Base-by-base conservation (phyloP, 2,888 invertebrate species). In the Nasonovia ribisnigri region DNA sequence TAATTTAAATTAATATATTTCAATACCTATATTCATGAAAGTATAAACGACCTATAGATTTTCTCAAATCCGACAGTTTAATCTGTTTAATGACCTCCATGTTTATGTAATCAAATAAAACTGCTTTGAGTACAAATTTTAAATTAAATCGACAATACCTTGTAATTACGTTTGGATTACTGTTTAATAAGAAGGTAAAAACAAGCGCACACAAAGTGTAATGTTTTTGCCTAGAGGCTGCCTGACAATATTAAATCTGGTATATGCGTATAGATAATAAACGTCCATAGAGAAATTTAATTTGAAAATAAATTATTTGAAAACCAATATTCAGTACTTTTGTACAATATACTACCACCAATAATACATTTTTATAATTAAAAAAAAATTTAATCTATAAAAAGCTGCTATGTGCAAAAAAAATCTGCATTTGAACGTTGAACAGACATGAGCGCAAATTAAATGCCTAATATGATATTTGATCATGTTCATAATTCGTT, bases 151-250 rank as follows among this genome's bases (percentile, higher is more conserved):
- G 36, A 48, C 11, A 77, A 90, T 77, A 90, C 26, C 48, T 77
- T n/a, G 26, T 90, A 90, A 90, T 90, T 90, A 90, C 42, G 26
- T 51, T 90, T 77, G 42, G 13, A 90, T 77, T 77, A 90, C 48
- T 36, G 77, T 90, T 90, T 48, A 90, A 90, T 77, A 77, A 90
- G n/a, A 67, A 57, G 42, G 42, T 88, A 67, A 90, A 24, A 90
- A 77, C 67, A 36, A 90, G 48, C 48, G 24, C 10, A 48, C 16
- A 48, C 26, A 26, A 90, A 60, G 60, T 60, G 89, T 60, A 60
- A n/a, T 67, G 20, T 51, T 48, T 48, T 36, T n/a, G 51, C 48
- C 87, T n/a, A n/a, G 87, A 16, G n/a, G 51, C 87, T n/a, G 48
- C 20, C 48, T 8, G 51, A 36, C 16, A 87, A 48, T 87, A 87